Conservation (phyloP, 2,888 invertebrate genomes). For the Ariolimax columbianus region DNA sequence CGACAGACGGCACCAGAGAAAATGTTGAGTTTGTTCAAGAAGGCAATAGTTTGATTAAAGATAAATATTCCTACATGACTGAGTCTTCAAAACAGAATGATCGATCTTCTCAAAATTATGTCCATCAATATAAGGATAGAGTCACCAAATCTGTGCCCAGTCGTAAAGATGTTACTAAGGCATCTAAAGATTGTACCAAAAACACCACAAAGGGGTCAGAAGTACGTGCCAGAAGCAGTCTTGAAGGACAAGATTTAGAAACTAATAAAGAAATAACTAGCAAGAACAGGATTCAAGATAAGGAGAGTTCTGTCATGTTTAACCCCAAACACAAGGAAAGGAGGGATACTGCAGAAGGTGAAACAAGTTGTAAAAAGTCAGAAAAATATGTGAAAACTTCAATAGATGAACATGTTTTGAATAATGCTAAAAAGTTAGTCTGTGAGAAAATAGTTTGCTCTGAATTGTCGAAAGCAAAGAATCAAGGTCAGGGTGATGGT, state of each 20-base stretch:
- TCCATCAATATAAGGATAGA: not conserved
- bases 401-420: not conserved
- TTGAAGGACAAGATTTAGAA: not conserved
- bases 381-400: not conserved
- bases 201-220: not conserved
- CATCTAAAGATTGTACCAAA: not conserved
- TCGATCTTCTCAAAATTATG: not conserved
- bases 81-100: not conserved
- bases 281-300: not conserved
- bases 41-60: not conserved
- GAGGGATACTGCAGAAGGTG: not conserved
- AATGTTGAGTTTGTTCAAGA: not conserved
- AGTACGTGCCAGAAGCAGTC: conserved; percentile 15
- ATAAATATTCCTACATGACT: not conserved
- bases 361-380: not conserved
- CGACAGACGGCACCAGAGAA: not conserved
- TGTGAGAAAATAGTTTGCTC: not conserved
- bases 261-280: not conserved
- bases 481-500: not conserved
- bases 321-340: not conserved
- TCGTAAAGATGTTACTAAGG: not conserved
- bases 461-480: not conserved
- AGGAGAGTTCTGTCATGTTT: not conserved
- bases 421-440: not conserved
- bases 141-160: not conserved